phyloP scores from a whole-genome alignment of 1,140 invertebrate genomes.

The Drosophila rufa region DNA sequence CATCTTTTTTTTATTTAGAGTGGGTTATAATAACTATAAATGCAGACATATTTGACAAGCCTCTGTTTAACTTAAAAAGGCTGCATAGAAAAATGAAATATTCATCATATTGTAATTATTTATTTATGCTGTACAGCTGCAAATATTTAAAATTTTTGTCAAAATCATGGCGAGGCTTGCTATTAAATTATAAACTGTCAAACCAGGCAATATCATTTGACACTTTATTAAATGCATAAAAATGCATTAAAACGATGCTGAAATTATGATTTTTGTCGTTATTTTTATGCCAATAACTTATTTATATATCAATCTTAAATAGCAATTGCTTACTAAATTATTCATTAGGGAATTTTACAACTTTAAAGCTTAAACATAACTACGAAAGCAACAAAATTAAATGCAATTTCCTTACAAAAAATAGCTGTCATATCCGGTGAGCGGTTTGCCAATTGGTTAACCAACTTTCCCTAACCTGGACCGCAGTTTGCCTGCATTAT shows the following conservation, averaged over 20 bases:
- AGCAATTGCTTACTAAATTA: neutral
- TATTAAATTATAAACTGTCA: slow-evolving; percentile 26
- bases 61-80: neutral
- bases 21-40: neutral
- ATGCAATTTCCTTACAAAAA: neutral
- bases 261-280: neutral
- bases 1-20: too few relatives aligned
- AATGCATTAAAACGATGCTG: neutral
- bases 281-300: slow-evolving; percentile 2
- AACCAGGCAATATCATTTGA: slow-evolving; percentile 14
- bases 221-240: slow-evolving; percentile 4
- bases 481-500: neutral
- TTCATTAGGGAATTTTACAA: too few relatives aligned
- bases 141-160: slow-evolving; percentile 20
- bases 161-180: slow-evolving; percentile 14
- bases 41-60: neutral
- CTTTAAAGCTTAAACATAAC: too few relatives aligned
- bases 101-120: neutral
- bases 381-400: neutral
- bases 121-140: neutral
- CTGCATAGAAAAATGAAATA: neutral
- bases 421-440: slow-evolving; percentile 7
- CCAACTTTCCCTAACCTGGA: neutral
- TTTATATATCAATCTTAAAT: slow-evolving; percentile 1
- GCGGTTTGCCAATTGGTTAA: neutral